These are phyloP conservation scores for Connochaetes taurinus DNA, from an alignment of 2,113 vertebrate species.

Conservation along the genomic window DNA sequence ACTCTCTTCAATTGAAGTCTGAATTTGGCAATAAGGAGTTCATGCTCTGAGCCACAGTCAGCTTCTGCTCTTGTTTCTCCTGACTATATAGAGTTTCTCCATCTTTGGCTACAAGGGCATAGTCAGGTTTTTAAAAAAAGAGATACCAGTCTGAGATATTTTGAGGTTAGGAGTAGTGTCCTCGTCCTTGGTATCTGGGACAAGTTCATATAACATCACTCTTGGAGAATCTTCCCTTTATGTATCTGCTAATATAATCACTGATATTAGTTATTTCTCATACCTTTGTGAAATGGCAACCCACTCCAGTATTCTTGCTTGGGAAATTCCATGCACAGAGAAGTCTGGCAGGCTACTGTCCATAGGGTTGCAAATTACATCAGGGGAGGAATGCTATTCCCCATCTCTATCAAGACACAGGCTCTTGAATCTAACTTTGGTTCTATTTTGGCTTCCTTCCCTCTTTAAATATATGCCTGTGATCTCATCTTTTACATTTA, in stretches of 20 bases:
- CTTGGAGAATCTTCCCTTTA: neutral
- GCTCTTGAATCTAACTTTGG: neutral
- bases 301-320: neutral
- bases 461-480: too few species aligned
- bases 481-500: neutral
- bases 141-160: neutral
- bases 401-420: neutral
- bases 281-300: neutral
- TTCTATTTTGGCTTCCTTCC: neutral
- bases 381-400: neutral
- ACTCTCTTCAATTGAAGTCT: neutral
- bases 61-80: accelerated
- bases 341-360: neutral
- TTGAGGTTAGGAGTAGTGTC: neutral
- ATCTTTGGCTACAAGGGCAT: neutral
- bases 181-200: neutral
- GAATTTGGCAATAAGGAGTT: neutral
- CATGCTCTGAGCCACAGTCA: neutral
- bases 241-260: neutral
- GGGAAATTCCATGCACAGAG: neutral
- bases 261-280: neutral
- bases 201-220: neutral
- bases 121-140: neutral
- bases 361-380: neutral
- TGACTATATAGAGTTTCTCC: neutral